A percentile compares a stretch with the other conserved stretches of the same genome.
phyloP scores from a whole-genome alignment of 2,888 invertebrate genomes.

The Poecilobothrus nobilitatus region DNA sequence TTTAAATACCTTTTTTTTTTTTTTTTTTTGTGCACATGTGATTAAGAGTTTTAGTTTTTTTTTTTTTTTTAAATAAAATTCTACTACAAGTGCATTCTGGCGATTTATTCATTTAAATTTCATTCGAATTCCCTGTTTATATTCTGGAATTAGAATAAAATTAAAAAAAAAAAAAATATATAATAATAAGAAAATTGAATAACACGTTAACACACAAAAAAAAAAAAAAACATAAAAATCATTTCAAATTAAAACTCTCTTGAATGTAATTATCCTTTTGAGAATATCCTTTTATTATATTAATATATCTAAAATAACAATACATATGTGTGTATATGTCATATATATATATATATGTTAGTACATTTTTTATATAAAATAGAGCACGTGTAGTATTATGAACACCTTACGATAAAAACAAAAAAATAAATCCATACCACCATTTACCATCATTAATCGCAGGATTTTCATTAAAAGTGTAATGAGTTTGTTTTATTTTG shows the following conservation, averaged over 20 bases:
- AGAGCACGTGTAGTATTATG: background rate
- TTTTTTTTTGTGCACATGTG: background rate
- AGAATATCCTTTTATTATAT: background rate
- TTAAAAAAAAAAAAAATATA: too few species aligned
- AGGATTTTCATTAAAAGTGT: background rate
- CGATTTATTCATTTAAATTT: background rate
- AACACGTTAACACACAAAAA: too few species aligned
- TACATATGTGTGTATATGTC: too few species aligned
- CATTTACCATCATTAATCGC: background rate
- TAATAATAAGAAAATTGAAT: too few species aligned
- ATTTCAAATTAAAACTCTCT: background rate
- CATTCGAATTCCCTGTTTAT: background rate
- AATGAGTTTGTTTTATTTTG: background rate
- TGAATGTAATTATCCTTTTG: slow-evolving; percentile 1
- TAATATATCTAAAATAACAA: background rate
- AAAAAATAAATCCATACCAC: background rate
- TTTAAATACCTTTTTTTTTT: background rate
- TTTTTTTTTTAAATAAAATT: background rate
- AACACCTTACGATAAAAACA: background rate
- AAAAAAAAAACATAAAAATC: too few species aligned
- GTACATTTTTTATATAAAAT: background rate
- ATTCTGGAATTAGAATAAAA: too few species aligned
- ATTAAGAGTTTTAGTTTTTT: background rate
- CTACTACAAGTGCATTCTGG: background rate
- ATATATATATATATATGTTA: background rate